A percentile compares a stretch with the other conserved stretches of the same genome.
Conservation (phyloP, 2,888 invertebrate species). For the Rosalia funebris region DNA sequence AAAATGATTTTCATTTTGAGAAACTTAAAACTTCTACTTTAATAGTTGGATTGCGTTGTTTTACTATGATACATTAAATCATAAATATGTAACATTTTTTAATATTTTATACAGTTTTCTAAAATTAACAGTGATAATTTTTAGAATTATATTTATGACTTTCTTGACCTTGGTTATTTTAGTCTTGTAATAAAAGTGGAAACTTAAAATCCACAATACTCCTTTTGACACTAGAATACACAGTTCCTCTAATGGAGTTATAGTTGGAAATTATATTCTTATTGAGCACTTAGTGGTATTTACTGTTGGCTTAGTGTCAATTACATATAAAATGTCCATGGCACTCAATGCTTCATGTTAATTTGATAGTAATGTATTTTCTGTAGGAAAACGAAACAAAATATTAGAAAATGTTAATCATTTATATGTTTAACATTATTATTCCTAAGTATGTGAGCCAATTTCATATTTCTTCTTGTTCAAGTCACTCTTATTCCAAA, state of each 20-base stretch:
- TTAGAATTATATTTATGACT: neutral
- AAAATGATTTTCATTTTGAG: too few relatives aligned
- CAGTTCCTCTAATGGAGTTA: too few relatives aligned
- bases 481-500: neutral
- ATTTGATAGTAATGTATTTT: neutral
- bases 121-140: conserved; percentile 5
- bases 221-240: too few relatives aligned
- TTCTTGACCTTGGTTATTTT: neutral
- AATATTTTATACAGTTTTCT: conserved; percentile 4
- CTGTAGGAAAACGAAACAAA: neutral
- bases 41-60: conserved; percentile 8
- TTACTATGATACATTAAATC: conserved; percentile 27
- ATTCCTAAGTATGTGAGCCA: conserved; percentile 11
- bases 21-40: too few relatives aligned
- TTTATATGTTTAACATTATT: neutral
- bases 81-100: conserved; percentile 25
- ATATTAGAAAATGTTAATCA: conserved; percentile 24
- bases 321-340: neutral
- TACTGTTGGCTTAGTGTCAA: neutral
- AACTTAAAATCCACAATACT: too few relatives aligned
- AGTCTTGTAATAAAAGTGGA: too few relatives aligned
- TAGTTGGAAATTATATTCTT: too few relatives aligned
- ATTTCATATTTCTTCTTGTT: conserved; percentile 24
- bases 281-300: too few relatives aligned
- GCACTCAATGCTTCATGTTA: neutral